Base-by-base conservation (phyloP, 64 coral and sea anemone species). In the Montipora efflorescens region DNA sequence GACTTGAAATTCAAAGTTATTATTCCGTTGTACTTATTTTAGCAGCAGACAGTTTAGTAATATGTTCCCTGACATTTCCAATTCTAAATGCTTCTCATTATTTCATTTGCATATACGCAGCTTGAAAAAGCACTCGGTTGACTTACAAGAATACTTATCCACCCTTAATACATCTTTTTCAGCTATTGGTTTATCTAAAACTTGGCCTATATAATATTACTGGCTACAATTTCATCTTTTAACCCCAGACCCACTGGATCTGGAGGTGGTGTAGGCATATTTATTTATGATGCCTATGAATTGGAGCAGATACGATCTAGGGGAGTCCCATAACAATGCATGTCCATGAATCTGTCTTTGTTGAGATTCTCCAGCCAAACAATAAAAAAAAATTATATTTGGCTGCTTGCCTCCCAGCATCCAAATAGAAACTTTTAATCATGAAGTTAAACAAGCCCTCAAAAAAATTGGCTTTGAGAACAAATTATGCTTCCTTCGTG, bases 321-420 rank as follows among this genome's bases (percentile, higher is more conserved):
- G 25, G 25, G 25, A 93, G 48, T 87, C 71, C n/a, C 77, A 8
- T 14, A 66, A 87, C 51, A 55, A 9, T 76, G 48, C 74, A 25
- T 87, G 28, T 87, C 16, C 85, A 53, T 93, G 91, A 93, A 87
- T 93, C 91, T 36, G 74, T 93, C 62, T 93, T 93, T 87, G 74
- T 75, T 6, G 91, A 93, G 61, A 93, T 93, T 48, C 16, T 93
- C 55, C 79, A 92, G 18, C 51, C 90, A 75, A 86, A 92, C 22
- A 44, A 50, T 69, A 75, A n/a, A n/a, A n/a, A n/a, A n/a, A n/a
- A n/a, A n/a, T n/a, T n/a, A n/a, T n/a, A 74, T 49, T 87, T 8
- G 80, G 90, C 67, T 83, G 90, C 59, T 28, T 92, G 15, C 87
- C 86, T 59, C 91, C 84, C 52, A 58, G 78, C 45, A 78, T 83